Base-by-base conservation (phyloP, 2,113 vertebrate genomes). In the Forbesichthys agassizii region DNA sequence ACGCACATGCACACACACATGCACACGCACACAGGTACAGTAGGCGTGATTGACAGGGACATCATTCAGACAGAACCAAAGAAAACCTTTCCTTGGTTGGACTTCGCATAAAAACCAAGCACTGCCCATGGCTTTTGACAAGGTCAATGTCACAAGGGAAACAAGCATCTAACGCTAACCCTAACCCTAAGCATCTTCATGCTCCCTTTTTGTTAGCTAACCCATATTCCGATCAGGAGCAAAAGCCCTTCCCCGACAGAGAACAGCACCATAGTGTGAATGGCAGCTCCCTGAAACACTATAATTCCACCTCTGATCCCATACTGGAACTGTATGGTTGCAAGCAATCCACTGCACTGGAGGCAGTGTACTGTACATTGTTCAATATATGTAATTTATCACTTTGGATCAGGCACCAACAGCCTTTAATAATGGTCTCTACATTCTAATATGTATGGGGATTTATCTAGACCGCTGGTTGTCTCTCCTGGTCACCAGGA, bases 361-460 rank as follows among this genome's bases (percentile, higher is more conserved):
- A 27, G 27, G 27, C 61, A 66, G 20, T 13, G 27, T 20, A 20
- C 20, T 20, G 20, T 20, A 3, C 27, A 27, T 65, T 83, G 64
- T 84, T 87, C 78, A 76, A 74, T 68, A 82, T 70, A 86, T 69
- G 83, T 83, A 88, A 88, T 87, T 82, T 77, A 81, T 78, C 79
- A 82, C 76, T 83, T 83, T 72, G 73, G 76, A 85, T 68, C 64
- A 73, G 64, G 63, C 73, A 68, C 66, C 54, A 66, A 60, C 69
- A 81, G 68, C 77, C 3, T 88, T 77, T 86, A 89, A 90, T 90
- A 88, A 90, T 76, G 77, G 80, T 80, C 79, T 80, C 74, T 74
- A 77, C 74, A 64, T 51, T 83, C 56, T 87, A 90, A 89, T 89
- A 85, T 88, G 87, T 69, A 68, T 51, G 53, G 86, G 81, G 82